Conservation (phyloP, 2,888 invertebrate species). For the Sturmia bella region DNA sequence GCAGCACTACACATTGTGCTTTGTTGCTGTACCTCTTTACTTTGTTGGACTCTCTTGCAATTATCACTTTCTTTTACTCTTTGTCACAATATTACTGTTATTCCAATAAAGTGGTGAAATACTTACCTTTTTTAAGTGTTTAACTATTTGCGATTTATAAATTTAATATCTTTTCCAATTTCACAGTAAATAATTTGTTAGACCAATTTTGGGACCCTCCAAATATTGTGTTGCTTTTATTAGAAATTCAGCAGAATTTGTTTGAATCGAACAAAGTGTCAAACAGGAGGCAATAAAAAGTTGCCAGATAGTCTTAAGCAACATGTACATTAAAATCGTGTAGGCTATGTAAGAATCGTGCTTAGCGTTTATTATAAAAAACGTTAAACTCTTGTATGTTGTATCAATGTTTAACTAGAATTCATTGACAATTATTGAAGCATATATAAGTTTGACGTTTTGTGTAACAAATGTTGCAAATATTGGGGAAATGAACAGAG, state of each 20-base stretch:
- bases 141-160: neutral
- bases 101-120: neutral
- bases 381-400: no score
- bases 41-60: conserved; percentile 1
- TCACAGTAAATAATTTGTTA: conserved; percentile 14
- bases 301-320: conserved; percentile 1
- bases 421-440: no score
- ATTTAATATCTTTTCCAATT: conserved; percentile 10
- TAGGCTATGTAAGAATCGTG: neutral
- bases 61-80: neutral
- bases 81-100: neutral
- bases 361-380: no score
- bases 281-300: neutral
- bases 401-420: no score
- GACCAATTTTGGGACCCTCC: neutral
- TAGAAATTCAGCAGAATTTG: neutral
- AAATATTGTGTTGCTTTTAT: conserved; percentile 51
- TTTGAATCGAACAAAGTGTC: conserved; percentile 35
- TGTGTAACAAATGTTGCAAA: no score
- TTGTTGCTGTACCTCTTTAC: conserved; percentile 18
- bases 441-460: no score
- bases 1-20: conserved; percentile 10
- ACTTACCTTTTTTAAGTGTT: conserved; percentile 12
- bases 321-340: neutral
- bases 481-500: no score